These are phyloP conservation scores for Noctua janthe DNA, from an alignment of 2,888 invertebrate genomes.

Conservation along the genomic window DNA sequence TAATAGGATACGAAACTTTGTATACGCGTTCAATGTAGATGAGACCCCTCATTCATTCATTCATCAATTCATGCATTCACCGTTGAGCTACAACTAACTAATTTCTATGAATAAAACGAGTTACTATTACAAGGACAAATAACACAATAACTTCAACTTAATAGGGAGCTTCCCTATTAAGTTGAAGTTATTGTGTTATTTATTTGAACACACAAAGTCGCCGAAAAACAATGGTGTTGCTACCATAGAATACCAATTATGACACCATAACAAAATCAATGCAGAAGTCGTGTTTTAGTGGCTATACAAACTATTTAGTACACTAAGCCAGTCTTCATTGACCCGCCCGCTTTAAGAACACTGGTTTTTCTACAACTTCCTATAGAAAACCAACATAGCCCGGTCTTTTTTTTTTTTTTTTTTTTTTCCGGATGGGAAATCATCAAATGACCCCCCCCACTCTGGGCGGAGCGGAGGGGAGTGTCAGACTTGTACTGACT, in stretches of 20 bases:
- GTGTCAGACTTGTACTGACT: no score
- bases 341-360: neutral
- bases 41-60: no score
- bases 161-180: conserved; percentile 30
- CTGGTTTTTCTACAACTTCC: neutral
- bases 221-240: conserved; percentile 57
- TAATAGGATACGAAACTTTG: no score
- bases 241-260: conserved; percentile 55
- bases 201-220: conserved; percentile 49
- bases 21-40: no score
- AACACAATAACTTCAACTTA: conserved; percentile 46
- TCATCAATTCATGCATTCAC: no score
- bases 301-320: fast-evolving
- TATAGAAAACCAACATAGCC: neutral
- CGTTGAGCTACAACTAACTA: no score
- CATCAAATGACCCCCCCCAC: no score
- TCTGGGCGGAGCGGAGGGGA: no score
- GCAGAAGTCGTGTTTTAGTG: conserved; percentile 7
- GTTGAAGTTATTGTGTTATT: conserved; percentile 48
- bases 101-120: neutral
- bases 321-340: neutral
- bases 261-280: conserved; percentile 11
- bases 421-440: no score
- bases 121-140: conserved; percentile 49
- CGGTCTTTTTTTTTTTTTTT: no score